Evolutionary conservation across 2,113 vertebrate genomes (phyloP), one percentile per base, ranked within the genome.

Genomic region (Oceanites oceanicus): DNA sequence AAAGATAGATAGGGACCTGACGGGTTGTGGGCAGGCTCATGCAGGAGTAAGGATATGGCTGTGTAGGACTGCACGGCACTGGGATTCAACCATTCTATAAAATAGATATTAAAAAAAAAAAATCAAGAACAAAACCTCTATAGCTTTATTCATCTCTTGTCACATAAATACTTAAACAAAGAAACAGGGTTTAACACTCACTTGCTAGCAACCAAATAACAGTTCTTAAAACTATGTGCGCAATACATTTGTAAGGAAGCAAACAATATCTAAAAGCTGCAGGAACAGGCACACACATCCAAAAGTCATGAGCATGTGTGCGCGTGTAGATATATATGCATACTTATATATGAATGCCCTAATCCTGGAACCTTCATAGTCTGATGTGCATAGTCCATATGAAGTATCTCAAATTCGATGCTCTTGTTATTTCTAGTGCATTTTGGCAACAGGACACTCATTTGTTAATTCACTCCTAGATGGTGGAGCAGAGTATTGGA

Each of bases 251-350:
- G 2, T 36, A 52, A 74, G 27, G 47, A 90, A 79, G 47, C 7
- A 49, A 47, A 44, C 3, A 47, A 4, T 38, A 62, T 45, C 22
- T 82, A 80, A 74, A 80, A 79, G 12, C 6, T 61, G 20, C 18
- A 79, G 38, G 36, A 67, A 59, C 4, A 45, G 52, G 29, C 11
- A 20, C 0, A 0, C 13, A 49, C 7, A 42, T 26, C 20, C 19
- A 50, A 78, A 70, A 53, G 0, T 3, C 2, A 0, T 30, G 11
- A 82, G 11, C 19, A 32, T 5, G 5, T 42, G 8, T 68, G 26
- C 15, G 13, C 7, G 2, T 13, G 5, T 42, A 49, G 10, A 52
- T 17, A 23, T 14, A 38, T 15, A n/a, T 38, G 16, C 15, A 21
- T 36, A 49, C 5, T 55, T 56, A 25, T 6, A 22, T 47, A 25